Base-by-base conservation (phyloP, 1,140 invertebrate species). In the Pissodes strobi region DNA sequence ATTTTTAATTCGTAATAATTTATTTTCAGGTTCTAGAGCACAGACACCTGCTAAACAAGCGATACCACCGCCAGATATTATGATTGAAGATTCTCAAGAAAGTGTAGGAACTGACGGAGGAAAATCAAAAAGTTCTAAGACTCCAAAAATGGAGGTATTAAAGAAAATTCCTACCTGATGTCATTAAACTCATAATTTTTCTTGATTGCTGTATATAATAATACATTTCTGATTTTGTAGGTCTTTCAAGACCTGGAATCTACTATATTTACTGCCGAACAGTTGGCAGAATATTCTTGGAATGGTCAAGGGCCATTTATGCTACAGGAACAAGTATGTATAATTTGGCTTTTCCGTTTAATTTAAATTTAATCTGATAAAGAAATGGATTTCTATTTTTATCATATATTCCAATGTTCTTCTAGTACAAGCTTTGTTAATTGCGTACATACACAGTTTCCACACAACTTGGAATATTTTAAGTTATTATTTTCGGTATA, bases 281-380 rank as follows among this genome's bases (percentile, higher is more conserved):
- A 92, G 75, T 86, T 98, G 15, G 92, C 93, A 67, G 95, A 98
- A 78, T 98, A 98, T 75, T 90, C 91, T 70, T 98, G 95, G 95
- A 93, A 94, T 4, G 84, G 87, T 30, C 86, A 89, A 66, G 85
- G 86, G 19, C 79, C 87, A 3, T 92, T 86, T 71, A 91, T 95
- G 86, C 85, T 96, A 41, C 94, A 95, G 74, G 94, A 96, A 80
- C 93, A 97, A 27, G 59, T 62, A 25, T 13, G 38, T 41, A 8
- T 27, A 18, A n/a, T n/a, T n/a, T n/a, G n/a, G n/a, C n/a, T n/a
- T n/a, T 25, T 6, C 2, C 5, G 13, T 38, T 38, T 43, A 6
- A 5, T 13, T 6, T 43, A 13, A 8, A 43, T 5, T 43, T 4
- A 5, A 6, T 5, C 6, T 13, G 5, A n/a, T n/a, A n/a, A n/a